These are phyloP conservation scores for Colletes collaris DNA, from an alignment of 2,888 invertebrate genomes.

Conservation along the genomic window DNA sequence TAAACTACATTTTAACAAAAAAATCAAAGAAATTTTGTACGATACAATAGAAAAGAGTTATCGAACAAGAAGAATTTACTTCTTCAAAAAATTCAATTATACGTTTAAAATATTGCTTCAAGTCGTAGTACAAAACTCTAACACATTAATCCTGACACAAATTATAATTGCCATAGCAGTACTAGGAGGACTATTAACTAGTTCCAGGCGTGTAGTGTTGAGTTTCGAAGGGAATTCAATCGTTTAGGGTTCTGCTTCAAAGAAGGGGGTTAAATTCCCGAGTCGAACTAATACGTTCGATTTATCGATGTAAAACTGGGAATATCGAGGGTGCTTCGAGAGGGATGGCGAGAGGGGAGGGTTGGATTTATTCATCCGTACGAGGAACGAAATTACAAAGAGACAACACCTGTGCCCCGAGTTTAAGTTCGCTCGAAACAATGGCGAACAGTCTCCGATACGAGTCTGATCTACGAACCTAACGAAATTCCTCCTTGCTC, in stretches of 20 bases:
- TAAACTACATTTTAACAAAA: no score
- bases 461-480: conserved; percentile 20
- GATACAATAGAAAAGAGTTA: no score
- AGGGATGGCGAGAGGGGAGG: conserved; percentile 18
- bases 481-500: conserved; percentile 32
- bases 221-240: conserved; percentile 22
- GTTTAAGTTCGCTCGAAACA: conserved; percentile 32
- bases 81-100: no score
- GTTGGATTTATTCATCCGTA: conserved; percentile 72
- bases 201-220: no score
- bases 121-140: no score
- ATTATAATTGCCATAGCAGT: no score
- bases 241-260: background rate
- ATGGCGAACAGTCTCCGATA: conserved; percentile 18
- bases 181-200: no score
- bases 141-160: no score
- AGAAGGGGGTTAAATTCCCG: background rate
- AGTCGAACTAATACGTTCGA: conserved; percentile 58
- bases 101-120: no score
- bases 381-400: conserved; percentile 68
- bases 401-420: conserved; percentile 67
- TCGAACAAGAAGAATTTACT: no score
- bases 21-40: no score
- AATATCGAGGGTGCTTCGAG: conserved; percentile 1
- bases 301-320: conserved; percentile 43